Base-by-base conservation (phyloP, 2,888 invertebrate species). In the Aphrophora alni region DNA sequence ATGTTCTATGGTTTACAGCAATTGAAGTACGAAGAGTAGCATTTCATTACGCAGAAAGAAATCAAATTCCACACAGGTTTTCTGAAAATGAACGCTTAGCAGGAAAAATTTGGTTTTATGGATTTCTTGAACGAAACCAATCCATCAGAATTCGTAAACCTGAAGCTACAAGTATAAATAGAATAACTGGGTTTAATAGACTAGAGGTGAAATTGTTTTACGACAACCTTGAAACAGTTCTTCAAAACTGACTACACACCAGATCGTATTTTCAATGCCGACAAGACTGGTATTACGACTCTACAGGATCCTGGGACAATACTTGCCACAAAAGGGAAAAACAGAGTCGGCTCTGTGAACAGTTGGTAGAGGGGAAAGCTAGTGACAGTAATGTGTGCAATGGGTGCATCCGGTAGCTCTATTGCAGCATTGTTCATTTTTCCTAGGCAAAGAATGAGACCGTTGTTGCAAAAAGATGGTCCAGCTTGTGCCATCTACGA, bases 371-470 rank as follows among this genome's bases (percentile, higher is more conserved):
- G 33, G 33, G 38, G 74, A 3, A 27, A 28, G n/a, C 28, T 28
- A 12, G 33, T 74, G 14, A 74, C 74, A 28, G 74, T 28, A 4
- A 28, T 74, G 38, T 74, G 74, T 74, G 28, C 28, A 4, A 74
- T 74, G 38, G 38, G 74, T 28, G 74, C 74, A 12, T 74, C 38
- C 38, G 74, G 74, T 4, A 28, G 4, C 28, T 74, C 38, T 33
- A 38, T 74, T 21, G 33, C 38, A 4, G 33, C 74, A 1, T 17
- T 33, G 74, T 74, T 74, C 21, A 74, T 74, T 74, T 74, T n/a
- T 28, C 74, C 88, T 0, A 78, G 88, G 27, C 87, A 89, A 83
- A 87, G 88, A 78, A 85, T 88, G 87, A 87, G 86, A 72, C 87
- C 87, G 14, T 81, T 82, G 0, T 81, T 85, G 8, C 38, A 84